These are phyloP conservation scores for Craterocephalus amniculus DNA, from an alignment of 2,797 vertebrate genomes.

Conservation along the genomic window DNA sequence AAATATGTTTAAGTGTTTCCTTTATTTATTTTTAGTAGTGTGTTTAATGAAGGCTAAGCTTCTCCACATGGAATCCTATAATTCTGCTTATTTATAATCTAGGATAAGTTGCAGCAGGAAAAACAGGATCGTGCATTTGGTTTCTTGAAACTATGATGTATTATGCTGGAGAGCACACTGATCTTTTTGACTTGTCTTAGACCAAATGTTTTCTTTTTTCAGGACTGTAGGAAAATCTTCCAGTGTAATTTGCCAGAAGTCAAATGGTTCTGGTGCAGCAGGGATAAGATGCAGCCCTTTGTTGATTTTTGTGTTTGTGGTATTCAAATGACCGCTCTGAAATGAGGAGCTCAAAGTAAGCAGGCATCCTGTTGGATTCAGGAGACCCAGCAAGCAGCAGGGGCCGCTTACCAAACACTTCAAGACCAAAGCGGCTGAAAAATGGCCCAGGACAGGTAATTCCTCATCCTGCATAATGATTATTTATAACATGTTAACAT, in stretches of 20 bases:
- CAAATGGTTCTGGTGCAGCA: slow-evolving; percentile 27
- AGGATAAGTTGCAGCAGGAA: no score
- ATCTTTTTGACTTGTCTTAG: no score
- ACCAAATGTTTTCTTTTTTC: not conserved
- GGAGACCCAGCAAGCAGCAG: not conserved
- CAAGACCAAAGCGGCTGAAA: not conserved
- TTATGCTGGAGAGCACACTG: no score
- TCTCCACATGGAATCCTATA: no score
- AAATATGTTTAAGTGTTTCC: no score
- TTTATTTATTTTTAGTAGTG: no score
- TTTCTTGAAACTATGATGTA: no score
- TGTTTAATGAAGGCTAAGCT: no score
- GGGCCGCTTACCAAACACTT: not conserved
- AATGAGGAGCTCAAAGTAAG: rapidly evolving
- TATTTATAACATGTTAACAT: no score
- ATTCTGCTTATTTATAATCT: no score
- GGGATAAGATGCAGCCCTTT: not conserved
- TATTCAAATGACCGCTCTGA: slow-evolving; percentile 28
- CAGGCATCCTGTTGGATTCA: not conserved
- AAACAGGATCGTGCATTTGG: no score
- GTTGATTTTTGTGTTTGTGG: slow-evolving; percentile 1
- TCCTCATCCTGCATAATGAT: not conserved
- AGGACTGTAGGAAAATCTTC: slow-evolving; percentile 15
- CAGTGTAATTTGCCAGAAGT: slow-evolving; percentile 46
- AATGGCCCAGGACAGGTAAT: not conserved